Conservation (phyloP, 2,113 vertebrate genomes). For the Hippolais icterina region DNA sequence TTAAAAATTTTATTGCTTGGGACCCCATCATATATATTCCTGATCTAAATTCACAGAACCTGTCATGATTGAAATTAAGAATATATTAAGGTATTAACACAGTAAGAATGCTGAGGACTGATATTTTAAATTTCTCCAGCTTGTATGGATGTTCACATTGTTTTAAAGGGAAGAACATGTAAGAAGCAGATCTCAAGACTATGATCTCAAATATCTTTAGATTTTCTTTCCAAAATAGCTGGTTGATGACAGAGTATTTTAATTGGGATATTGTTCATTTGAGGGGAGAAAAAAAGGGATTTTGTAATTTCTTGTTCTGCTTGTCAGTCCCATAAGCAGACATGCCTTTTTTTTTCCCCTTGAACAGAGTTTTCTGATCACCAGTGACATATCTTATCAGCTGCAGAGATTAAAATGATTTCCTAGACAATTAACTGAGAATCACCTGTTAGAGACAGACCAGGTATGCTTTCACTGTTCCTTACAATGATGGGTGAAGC, state of each 20-base stretch:
- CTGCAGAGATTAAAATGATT: not conserved
- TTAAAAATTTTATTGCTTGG: not conserved
- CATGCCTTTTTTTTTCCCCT: not conserved
- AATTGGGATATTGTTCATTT: not conserved
- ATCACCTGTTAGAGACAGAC: not conserved
- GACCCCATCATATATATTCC: not conserved
- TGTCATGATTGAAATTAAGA: not conserved
- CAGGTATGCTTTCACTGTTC: not conserved
- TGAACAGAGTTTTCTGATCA: not conserved
- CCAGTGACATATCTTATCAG: not conserved
- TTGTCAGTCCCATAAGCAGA: not conserved
- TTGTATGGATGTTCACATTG: not conserved
- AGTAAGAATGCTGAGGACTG: not conserved
- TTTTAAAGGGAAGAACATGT: not conserved
- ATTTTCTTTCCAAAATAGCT: not conserved
- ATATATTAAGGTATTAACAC: not conserved
- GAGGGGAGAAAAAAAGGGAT: rapidly evolving
- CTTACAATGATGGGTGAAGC: not conserved
- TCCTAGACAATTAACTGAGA: not conserved
- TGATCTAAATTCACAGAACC: not conserved
- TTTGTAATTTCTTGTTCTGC: not conserved
- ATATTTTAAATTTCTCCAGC: not conserved
- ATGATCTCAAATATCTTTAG: not conserved
- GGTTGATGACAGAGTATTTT: not conserved
- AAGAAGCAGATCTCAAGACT: not conserved